Percentiles rank a stretch among this genome's conserved stretches.
Evolutionary conservation across 2,797 vertebrate genomes (phyloP).

Genomic region (Enteromius unitaeniatus): DNA sequence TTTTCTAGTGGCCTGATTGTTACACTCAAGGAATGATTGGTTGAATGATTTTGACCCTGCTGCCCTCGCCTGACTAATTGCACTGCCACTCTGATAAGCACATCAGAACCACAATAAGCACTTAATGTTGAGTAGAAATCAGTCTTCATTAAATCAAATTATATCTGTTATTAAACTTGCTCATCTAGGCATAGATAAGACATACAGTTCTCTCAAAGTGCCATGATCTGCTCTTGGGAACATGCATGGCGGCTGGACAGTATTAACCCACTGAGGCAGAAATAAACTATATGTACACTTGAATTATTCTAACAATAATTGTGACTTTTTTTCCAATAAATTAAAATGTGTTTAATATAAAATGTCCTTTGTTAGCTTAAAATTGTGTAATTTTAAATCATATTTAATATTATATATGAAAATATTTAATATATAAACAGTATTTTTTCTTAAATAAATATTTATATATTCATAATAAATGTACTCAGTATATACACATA

Average conservation of each 20-base stretch:
- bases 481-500: too few relatives aligned
- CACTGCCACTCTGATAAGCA: conserved; percentile 42
- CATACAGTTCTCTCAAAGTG: conserved; percentile 7
- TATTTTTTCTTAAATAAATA: too few relatives aligned
- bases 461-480: too few relatives aligned
- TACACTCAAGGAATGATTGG: conserved; percentile 32
- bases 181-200: conserved; percentile 29
- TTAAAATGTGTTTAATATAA: neutral
- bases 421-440: too few relatives aligned
- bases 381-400: too few relatives aligned
- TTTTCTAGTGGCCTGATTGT: conserved; percentile 27
- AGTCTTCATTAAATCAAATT: conserved; percentile 38
- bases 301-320: neutral
- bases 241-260: neutral
- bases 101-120: conserved; percentile 42
- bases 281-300: neutral
- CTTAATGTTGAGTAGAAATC: conserved; percentile 19
- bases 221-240: conserved; percentile 20
- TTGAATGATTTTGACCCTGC: conserved; percentile 49
- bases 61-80: conserved; percentile 53
- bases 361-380: too few relatives aligned
- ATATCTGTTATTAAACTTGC: conserved; percentile 38
- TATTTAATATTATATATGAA: too few relatives aligned
- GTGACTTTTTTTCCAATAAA: neutral
- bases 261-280: conserved; percentile 1